Percentiles rank a stretch among this genome's conserved stretches.
phyloP scores from a whole-genome alignment of 2,888 invertebrate genomes.

The Apomyelois bistriatella region DNA sequence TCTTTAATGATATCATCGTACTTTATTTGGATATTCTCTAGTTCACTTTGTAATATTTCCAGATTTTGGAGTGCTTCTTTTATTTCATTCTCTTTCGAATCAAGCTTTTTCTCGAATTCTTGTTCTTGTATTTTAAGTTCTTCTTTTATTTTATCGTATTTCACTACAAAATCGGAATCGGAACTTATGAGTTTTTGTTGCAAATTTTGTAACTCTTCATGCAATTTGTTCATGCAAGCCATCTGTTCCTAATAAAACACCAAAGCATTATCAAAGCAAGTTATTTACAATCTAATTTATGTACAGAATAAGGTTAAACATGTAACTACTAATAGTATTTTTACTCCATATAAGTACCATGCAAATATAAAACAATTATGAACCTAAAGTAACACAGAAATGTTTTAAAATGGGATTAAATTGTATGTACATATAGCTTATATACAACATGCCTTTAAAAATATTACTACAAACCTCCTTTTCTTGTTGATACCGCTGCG shows the following conservation, averaged over 20 bases:
- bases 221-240: constrained; percentile 41
- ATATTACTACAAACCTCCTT: constrained; percentile 58
- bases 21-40: constrained; percentile 31
- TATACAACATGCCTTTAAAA: background rate
- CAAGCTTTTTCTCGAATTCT: constrained; percentile 39
- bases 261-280: constrained; percentile 14
- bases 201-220: constrained; percentile 45
- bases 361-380: background rate
- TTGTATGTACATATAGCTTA: background rate
- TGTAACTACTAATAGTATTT: background rate
- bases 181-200: constrained; percentile 42
- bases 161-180: constrained; percentile 35
- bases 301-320: background rate
- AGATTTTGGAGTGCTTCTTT: constrained; percentile 42
- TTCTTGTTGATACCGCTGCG: constrained; percentile 53
- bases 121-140: constrained; percentile 38
- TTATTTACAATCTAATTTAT: background rate
- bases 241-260: constrained; percentile 50
- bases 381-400: no score
- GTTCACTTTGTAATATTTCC: constrained; percentile 32
- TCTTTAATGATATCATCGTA: constrained; percentile 33
- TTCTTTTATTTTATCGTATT: constrained; percentile 40
- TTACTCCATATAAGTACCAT: background rate
- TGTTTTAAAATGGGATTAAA: background rate
- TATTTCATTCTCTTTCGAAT: constrained; percentile 45